Base-by-base conservation (phyloP, 2,113 vertebrate genomes). In the Neotoma lepida region DNA sequence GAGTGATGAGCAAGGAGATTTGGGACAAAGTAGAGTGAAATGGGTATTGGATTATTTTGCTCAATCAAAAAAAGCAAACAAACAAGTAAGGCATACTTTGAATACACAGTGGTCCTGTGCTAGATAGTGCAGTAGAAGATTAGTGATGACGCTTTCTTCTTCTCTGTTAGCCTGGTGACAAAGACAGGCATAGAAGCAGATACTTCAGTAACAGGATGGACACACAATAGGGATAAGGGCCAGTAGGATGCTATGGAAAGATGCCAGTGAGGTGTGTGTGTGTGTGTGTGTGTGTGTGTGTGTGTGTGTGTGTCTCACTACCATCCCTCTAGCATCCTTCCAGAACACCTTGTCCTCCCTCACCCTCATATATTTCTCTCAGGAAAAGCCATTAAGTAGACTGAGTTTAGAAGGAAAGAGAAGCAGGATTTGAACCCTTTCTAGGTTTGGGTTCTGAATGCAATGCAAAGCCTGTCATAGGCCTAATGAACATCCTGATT, bases 1-100 rank as follows among this genome's bases (percentile, higher is more conserved):
- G 94, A 93, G 71, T 90, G 73, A 96, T 94, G 77, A 95, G 81
- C 86, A 90, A 92, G 88, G 92, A 92, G 68, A 91, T 95, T 94
- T 94, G 89, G 82, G 73, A 66, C 84, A 95, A 90, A 93, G n/a
- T 82, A n/a, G 35, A 95, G 35, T 77, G 39, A 92, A 95, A 94
- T 88, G 77, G 76, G 56, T 89, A 95, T 88, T 94, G 89, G 92
- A 81, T 93, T 80, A 71, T 84, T 93, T 93, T 78, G 18, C 44
- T 89, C 73, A 74, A n/a, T 95, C 22, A 46, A 74, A 51, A 88
- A 82, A 51, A 39, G 18, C 17, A n/a, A 87, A 56, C 35, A 95
- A 64, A 73, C 22, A 56, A 80, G 68, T 13, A 81, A 54, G 6
- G 85, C 1, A 71, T 46, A 17, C 56, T 63, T 28, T 41, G 17